A percentile compares a stretch with the other conserved stretches of the same genome.
Conservation (phyloP, 2,888 invertebrate genomes). For the Agrotis exclamationis region DNA sequence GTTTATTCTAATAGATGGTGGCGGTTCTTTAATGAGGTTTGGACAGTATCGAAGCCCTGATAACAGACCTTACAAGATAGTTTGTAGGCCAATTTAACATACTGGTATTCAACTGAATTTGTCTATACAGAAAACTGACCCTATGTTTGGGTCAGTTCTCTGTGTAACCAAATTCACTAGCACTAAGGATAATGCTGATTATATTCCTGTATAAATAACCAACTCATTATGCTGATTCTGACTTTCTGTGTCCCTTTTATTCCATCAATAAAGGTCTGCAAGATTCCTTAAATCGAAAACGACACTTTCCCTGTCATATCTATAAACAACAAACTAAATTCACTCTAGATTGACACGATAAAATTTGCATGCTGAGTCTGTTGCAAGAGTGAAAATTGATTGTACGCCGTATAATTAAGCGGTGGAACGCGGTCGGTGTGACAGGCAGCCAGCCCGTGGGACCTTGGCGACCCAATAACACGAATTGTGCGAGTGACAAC, state of each 20-base stretch:
- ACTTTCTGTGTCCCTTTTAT: too few relatives aligned
- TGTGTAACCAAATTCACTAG: not conserved
- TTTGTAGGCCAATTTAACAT: not conserved
- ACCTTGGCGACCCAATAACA: slow-evolving; percentile 69
- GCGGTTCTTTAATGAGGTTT: too few relatives aligned
- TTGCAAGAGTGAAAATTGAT: slow-evolving; percentile 72
- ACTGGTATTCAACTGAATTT: not conserved
- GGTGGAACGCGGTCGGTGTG: slow-evolving; percentile 71
- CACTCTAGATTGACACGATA: slow-evolving; percentile 31
- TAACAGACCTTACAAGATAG: not conserved
- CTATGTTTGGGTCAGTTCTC: too few relatives aligned
- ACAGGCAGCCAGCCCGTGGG: slow-evolving; percentile 70
- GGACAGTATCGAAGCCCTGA: not conserved
- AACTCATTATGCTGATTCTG: too few relatives aligned
- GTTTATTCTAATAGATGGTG: not conserved
- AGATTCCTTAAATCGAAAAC: not conserved
- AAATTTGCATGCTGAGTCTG: slow-evolving; percentile 59
- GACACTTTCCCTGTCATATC: slow-evolving; percentile 9
- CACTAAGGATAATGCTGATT: too few relatives aligned
- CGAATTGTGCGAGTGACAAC: slow-evolving; percentile 64
- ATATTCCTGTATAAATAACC: too few relatives aligned
- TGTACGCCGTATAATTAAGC: slow-evolving; percentile 73
- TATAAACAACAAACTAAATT: slow-evolving; percentile 15
- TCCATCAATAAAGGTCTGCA: not conserved
- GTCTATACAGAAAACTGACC: not conserved